Percentiles rank a stretch among this genome's conserved stretches.
Evolutionary conservation across 2,888 invertebrate genomes (phyloP).

Genomic region (Limnephilus rhombicus): DNA sequence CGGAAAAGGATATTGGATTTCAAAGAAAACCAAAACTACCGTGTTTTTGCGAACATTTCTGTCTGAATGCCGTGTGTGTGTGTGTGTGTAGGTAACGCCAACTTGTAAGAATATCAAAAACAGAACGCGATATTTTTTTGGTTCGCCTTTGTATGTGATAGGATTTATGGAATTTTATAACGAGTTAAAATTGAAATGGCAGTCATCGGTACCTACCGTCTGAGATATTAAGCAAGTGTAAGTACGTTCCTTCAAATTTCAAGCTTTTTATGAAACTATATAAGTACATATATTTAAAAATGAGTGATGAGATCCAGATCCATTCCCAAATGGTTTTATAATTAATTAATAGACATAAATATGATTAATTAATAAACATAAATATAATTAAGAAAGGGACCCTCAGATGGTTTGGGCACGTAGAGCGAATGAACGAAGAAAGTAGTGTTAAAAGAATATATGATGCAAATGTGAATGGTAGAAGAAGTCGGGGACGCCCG

Average conservation of each 20-base stretch:
- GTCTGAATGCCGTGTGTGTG: background rate
- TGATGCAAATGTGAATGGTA: no score
- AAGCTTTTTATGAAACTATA: no score
- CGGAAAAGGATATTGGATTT: constrained; percentile 48
- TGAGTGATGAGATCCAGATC: no score
- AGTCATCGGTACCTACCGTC: background rate
- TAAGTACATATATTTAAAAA: no score
- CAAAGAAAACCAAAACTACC: constrained; percentile 41
- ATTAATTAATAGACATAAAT: no score
- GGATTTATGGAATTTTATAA: background rate
- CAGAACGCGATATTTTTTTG: background rate
- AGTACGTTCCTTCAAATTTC: background rate
- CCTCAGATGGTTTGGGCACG: no score
- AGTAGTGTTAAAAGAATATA: no score
- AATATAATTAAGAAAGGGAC: no score
- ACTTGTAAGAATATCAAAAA: constrained; percentile 23
- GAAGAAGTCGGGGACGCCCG: no score
- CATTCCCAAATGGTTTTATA: no score
- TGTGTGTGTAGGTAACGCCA: background rate
- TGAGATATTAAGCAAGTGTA: background rate
- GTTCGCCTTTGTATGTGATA: constrained; percentile 11
- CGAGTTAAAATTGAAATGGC: background rate
- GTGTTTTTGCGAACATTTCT: constrained; percentile 24
- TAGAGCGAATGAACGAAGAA: no score
- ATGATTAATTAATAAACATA: no score